Percentiles rank a stretch among this genome's conserved stretches.
Conservation (phyloP, 2,113 vertebrate genomes). For the Anoura caudifer region DNA sequence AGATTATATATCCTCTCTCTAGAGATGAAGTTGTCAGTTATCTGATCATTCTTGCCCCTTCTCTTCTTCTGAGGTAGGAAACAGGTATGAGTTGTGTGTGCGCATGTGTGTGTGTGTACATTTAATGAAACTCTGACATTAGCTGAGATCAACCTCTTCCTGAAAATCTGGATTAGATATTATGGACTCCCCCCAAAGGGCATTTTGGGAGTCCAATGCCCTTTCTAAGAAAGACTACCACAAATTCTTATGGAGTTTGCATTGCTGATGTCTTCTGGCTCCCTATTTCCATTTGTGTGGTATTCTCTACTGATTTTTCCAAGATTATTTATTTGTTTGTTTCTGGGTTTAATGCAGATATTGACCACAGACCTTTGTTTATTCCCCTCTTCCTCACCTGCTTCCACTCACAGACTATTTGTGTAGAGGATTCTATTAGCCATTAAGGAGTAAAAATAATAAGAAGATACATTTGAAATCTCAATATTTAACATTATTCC, state of each 20-base stretch:
- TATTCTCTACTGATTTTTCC: neutral
- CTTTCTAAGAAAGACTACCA: neutral
- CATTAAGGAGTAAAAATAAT: neutral
- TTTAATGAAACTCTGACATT: neutral
- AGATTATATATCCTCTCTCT: neutral
- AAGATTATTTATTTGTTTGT: neutral
- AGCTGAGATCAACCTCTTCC: neutral
- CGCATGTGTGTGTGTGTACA: rapidly evolving
- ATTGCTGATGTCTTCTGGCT: neutral
- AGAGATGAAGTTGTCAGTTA: neutral
- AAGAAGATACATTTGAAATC: neutral
- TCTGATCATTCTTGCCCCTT: neutral
- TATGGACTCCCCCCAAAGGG: neutral
- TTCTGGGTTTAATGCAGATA: neutral
- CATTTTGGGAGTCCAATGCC: neutral
- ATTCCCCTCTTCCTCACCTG: neutral
- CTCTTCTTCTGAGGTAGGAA: neutral
- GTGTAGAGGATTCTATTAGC: neutral
- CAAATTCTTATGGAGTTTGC: neutral
- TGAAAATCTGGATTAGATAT: neutral
- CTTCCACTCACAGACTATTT: neutral
- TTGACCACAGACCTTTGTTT: neutral
- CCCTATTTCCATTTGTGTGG: neutral
- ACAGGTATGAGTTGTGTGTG: neutral
- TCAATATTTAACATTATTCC: neutral